Evolutionary conservation across 2,888 invertebrate species (phyloP).

Genomic region (Eupithecia inturbata): DNA sequence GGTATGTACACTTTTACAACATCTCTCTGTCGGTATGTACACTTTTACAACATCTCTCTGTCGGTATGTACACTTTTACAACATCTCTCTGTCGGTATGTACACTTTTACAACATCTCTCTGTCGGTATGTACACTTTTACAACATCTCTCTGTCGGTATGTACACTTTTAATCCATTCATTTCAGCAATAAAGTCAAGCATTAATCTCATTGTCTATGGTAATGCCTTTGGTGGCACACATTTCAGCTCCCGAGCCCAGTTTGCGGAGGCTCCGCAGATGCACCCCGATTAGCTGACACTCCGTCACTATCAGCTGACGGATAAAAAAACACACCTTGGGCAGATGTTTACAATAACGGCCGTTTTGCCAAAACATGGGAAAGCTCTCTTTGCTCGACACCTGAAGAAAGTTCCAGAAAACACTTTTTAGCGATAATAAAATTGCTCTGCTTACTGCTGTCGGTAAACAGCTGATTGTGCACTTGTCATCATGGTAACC

Average conservation of each 20-base stretch:
- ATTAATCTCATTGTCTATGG: background rate
- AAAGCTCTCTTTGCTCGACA: background rate
- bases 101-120: no score
- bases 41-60: no score
- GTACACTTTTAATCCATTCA: background rate
- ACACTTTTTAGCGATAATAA: background rate
- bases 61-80: no score
- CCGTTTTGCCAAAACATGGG: constrained; percentile 1
- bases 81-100: no score
- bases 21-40: no score
- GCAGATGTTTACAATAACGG: constrained; percentile 20
- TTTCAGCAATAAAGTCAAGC: background rate
- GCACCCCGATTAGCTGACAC: background rate
- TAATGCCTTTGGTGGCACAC: background rate
- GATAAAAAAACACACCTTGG: constrained; percentile 11
- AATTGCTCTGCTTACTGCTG: background rate
- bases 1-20: no score
- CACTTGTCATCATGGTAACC: background rate
- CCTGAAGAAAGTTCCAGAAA: background rate
- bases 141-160: background rate
- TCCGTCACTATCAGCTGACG: constrained; percentile 15
- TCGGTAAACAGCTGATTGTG: constrained; percentile 12
- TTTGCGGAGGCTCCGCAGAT: background rate
- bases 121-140: no score
- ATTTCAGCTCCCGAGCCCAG: background rate